These are phyloP conservation scores for Pogonocichla stellata DNA, from an alignment of 2,113 vertebrate species.

Conservation along the genomic window DNA sequence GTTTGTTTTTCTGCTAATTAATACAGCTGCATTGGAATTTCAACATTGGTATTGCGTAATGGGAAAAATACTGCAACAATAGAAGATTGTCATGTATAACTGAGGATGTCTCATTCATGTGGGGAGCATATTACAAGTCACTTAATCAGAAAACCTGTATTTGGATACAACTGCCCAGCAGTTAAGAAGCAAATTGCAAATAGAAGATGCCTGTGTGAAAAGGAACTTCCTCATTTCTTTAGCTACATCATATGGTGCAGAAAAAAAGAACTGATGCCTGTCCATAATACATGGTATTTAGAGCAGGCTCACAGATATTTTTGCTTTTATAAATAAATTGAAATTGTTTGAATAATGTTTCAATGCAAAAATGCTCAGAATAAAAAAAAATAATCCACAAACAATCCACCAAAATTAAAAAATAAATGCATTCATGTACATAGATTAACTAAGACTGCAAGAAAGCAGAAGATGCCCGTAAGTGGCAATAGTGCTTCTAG, in stretches of 20 bases:
- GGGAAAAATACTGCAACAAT: not conserved
- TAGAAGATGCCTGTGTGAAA: not conserved
- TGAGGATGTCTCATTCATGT: not conserved
- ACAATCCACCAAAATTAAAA: not conserved
- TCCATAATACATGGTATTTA: not conserved
- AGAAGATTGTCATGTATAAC: not conserved
- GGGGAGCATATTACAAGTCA: not conserved
- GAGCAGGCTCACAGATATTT: not conserved
- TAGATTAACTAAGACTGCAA: not conserved
- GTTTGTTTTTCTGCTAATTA: not conserved
- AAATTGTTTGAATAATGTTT: not conserved
- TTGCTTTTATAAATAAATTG: not conserved
- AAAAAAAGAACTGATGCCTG: not conserved
- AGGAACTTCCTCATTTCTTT: not conserved
- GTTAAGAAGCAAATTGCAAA: not conserved
- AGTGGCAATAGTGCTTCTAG: not conserved
- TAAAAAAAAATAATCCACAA: not conserved
- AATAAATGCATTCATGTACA: not conserved
- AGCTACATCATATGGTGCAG: not conserved
- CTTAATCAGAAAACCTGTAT: not conserved
- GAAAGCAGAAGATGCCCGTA: not conserved
- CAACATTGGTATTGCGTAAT: conserved; percentile 15
- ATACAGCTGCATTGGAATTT: not conserved
- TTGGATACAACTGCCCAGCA: not conserved
- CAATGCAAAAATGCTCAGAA: not conserved